Conservation (phyloP, 2,113 vertebrate genomes). For the Petromus typicus region DNA sequence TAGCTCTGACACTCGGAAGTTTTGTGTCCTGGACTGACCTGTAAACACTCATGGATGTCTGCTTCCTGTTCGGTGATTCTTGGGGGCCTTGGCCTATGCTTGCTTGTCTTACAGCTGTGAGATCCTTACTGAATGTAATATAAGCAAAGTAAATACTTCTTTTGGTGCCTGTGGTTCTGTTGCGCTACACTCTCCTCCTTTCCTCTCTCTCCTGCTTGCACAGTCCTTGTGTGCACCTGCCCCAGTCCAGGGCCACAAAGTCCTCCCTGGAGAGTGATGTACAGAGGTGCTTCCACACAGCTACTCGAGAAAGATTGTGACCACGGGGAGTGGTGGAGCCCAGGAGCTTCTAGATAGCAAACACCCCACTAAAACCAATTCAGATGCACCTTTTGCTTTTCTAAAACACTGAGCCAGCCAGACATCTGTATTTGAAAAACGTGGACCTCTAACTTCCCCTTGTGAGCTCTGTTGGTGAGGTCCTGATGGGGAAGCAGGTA, state of each 20-base stretch:
- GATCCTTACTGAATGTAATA: not conserved
- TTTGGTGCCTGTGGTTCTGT: fast-evolving
- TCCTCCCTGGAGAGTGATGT: not conserved
- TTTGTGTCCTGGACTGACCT: not conserved
- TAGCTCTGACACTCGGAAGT: not conserved
- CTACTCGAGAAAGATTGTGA: not conserved
- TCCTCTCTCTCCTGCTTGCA: not conserved
- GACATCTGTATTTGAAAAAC: not conserved
- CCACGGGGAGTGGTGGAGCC: too few species aligned
- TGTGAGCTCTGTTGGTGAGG: not conserved
- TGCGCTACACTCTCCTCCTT: fast-evolving
- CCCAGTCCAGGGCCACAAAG: not conserved
- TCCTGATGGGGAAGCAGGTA: not conserved
- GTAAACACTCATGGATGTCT: not conserved
- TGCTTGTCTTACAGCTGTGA: not conserved
- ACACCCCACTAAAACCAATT: not conserved
- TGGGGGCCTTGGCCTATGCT: not conserved
- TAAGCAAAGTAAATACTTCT: not conserved
- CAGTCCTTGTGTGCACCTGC: not conserved
- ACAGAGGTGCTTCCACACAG: not conserved
- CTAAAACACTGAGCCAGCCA: not conserved
- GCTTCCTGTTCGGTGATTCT: not conserved
- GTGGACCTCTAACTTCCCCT: not conserved
- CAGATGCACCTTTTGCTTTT: not conserved
- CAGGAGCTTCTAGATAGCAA: not conserved